Percentiles rank a stretch among this genome's conserved stretches.
Evolutionary conservation across 2,797 vertebrate species (phyloP).

Genomic region (Dendrocincla tyrannina): DNA sequence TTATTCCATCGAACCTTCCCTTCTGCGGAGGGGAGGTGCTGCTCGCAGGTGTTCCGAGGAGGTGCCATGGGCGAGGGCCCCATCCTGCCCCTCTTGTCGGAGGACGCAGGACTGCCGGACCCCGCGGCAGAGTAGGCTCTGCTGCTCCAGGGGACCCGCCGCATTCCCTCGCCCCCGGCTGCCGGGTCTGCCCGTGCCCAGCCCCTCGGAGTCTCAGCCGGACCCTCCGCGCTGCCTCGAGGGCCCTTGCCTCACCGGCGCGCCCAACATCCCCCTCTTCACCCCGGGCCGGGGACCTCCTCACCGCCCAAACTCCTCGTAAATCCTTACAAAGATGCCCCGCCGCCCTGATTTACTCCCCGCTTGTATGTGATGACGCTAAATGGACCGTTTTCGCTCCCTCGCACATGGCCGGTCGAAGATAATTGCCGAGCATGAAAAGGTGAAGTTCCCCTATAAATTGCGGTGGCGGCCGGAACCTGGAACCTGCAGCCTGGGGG

Average conservation of each 20-base stretch:
- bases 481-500: not conserved
- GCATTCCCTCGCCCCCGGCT: not conserved
- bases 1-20: not conserved
- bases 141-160: not conserved
- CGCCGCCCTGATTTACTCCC: not conserved
- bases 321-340: not conserved
- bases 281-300: not conserved
- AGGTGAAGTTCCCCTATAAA: not conserved
- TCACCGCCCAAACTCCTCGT: not conserved
- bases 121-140: not conserved
- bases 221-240: not conserved
- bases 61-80: not conserved
- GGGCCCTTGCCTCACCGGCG: not conserved
- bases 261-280: not conserved
- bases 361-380: conserved; percentile 37
- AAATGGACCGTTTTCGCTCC: conserved; percentile 41
- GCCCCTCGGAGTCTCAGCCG: not conserved
- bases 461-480: not conserved
- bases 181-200: not conserved
- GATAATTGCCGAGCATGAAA: conserved; percentile 11
- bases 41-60: not conserved
- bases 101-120: not conserved
- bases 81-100: not conserved
- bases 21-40: not conserved
- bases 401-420: conserved; percentile 41